Evolutionary conservation across 2,113 vertebrate species (phyloP).

Genomic region (Sorex araneus): DNA sequence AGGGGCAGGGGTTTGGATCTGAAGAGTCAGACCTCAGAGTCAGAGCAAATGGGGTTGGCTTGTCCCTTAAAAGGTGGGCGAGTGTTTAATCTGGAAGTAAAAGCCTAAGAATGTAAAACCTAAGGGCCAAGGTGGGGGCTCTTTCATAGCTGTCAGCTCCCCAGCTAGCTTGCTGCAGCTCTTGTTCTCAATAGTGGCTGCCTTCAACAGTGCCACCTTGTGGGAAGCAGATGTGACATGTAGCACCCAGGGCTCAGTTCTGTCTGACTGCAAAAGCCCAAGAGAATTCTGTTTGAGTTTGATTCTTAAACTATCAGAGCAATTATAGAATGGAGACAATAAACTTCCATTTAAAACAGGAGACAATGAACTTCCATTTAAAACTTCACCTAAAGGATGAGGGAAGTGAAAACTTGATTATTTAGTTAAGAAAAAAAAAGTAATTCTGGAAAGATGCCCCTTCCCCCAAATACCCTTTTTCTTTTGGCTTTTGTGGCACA

Average conservation of each 20-base stretch:
- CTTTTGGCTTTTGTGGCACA: too few relatives aligned
- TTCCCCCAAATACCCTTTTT: too few relatives aligned
- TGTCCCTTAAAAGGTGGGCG: neutral
- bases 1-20: neutral
- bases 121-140: neutral
- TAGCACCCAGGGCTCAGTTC: fast-evolving
- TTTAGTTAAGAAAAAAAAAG: neutral
- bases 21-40: neutral
- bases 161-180: fast-evolving
- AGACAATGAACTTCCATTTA: constrained; percentile 15
- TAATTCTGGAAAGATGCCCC: too few relatives aligned
- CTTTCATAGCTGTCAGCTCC: neutral
- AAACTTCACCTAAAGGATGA: neutral
- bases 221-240: constrained; percentile 31
- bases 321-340: neutral
- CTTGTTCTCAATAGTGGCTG: neutral
- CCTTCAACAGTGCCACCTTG: constrained; percentile 58
- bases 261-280: neutral
- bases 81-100: neutral
- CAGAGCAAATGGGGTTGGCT: neutral
- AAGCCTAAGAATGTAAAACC: neutral
- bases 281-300: neutral
- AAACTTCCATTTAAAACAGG: neutral
- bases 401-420: neutral
- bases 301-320: neutral